These are phyloP conservation scores for Myrmecophaga tridactyla DNA, from an alignment of 2,113 vertebrate genomes.

Conservation along the genomic window DNA sequence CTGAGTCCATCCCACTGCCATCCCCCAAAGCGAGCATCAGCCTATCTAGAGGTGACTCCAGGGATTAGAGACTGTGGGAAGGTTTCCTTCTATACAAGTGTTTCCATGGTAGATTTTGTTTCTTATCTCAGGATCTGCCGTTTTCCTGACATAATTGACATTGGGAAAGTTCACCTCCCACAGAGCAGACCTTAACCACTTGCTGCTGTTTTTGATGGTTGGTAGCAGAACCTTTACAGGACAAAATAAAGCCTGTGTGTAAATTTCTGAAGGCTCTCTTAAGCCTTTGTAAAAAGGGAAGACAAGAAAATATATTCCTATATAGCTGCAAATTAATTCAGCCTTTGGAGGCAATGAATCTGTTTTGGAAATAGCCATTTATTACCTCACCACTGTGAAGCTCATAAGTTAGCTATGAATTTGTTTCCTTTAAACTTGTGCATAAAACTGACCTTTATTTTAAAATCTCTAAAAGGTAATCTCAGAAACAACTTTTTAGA, in stretches of 20 bases:
- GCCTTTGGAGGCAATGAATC: neutral
- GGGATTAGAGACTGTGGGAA: neutral
- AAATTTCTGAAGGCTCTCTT: neutral
- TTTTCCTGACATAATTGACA: neutral
- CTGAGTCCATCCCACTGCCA: accelerated
- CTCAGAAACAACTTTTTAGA: neutral
- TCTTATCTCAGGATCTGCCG: neutral
- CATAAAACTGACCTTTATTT: neutral
- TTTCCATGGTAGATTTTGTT: neutral
- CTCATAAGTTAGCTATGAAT: neutral
- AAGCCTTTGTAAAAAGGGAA: neutral
- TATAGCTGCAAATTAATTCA: neutral
- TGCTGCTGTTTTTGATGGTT: neutral
- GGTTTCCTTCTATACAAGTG: neutral
- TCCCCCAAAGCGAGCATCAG: neutral
- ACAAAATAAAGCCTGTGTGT: neutral
- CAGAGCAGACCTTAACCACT: neutral
- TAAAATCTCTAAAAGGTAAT: neutral
- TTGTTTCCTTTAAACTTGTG: neutral
- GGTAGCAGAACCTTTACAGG: neutral
- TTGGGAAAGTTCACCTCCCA: neutral
- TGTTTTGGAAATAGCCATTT: neutral
- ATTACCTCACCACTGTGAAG: neutral
- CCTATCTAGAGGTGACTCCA: neutral
- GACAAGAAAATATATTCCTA: neutral